These are phyloP conservation scores for Hippoglossus hippoglossus DNA, from an alignment of 2,797 vertebrate species.

Conservation along the genomic window DNA sequence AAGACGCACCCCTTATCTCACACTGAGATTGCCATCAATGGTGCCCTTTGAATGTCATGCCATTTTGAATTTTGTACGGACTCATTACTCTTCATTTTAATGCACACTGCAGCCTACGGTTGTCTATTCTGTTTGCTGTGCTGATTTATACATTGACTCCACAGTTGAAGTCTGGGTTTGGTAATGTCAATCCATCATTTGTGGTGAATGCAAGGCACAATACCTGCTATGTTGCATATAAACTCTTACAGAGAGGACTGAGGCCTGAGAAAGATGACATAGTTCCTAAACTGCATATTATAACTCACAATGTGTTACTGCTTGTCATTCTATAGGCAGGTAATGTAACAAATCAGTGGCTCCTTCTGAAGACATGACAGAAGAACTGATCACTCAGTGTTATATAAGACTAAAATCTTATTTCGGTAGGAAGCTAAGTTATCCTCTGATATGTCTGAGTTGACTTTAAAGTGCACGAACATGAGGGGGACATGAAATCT, in stretches of 20 bases:
- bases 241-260: neutral
- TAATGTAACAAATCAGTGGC: neutral
- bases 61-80: neutral
- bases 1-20: conserved; percentile 39
- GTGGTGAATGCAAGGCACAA: neutral
- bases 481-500: no score
- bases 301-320: neutral
- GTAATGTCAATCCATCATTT: neutral
- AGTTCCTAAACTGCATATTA: neutral
- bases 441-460: no score
- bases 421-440: no score
- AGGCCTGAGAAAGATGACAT: neutral
- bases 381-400: neutral
- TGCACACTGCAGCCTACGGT: neutral
- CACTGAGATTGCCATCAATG: conserved; percentile 35
- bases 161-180: neutral
- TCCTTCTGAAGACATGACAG: no score
- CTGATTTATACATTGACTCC: neutral
- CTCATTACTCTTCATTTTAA: neutral
- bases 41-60: conserved; percentile 25
- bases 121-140: neutral
- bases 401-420: no score
- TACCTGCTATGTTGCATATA: neutral
- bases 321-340: neutral
- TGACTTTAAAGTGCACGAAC: no score